Base-by-base conservation (phyloP, 1,140 invertebrate genomes). In the Agrypnia vestita region DNA sequence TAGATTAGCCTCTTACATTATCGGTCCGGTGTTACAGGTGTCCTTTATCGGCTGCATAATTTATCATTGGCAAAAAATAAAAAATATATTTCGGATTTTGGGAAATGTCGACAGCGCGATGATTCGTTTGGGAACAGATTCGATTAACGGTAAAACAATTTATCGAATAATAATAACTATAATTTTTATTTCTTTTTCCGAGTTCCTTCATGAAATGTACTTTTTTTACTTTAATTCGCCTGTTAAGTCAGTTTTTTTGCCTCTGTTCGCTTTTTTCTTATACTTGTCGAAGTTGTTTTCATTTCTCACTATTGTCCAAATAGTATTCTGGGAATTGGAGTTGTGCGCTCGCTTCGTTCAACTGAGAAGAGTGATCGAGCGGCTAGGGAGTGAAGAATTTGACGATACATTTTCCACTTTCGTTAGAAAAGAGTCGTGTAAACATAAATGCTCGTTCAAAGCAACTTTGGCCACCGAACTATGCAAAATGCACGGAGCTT, bases 401-500 rank as follows among this genome's bases (percentile, higher is more conserved):
- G 0, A 35, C 25, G 19, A 64, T 8, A 4, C 61, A 4, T 64
- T 43, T 43, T 21, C 13, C 15, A 21, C 55, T 19, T 59, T 35
- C 12, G 12, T 64, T 64, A 35, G n/a, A 64, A 4, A 13, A 64
- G 35, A 43, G 12, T 13, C 35, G 0, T 64, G 61, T 64, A 21
- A 9, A 13, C 19, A 64, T 64, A 17, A 17, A 9, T 71, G 67
- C 47, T 7, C 4, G 7, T 6, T 15, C 3, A 71, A 71, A 47
- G 67, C 46, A 13, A 9, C 1, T 17, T 4, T 21, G 15, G 44
- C 67, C n/a, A 47, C 7, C 15, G 43, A 71, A 71, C 15, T 71
- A 10, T 19, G 67, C 13, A 71, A 71, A 71, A 71, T 71, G 10
- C 67, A 71, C 17, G 17, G 46, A 21, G 43, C 44, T 19, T 7